Evolutionary conservation across 1,140 invertebrate genomes (phyloP), one percentile per base, ranked within the genome.

Genomic region (Caerostris darwini): DNA sequence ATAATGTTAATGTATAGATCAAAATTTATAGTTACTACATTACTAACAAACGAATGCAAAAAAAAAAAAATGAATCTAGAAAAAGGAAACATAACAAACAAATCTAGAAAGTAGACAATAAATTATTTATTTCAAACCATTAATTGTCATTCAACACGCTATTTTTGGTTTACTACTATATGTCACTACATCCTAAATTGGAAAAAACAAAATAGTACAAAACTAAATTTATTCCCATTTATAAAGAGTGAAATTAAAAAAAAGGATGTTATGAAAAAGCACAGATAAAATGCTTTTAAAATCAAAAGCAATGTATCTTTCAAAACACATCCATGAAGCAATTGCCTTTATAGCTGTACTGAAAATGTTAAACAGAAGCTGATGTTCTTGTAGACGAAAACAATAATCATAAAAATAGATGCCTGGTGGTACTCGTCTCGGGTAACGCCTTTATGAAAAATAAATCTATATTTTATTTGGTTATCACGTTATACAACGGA

Each of bases 401-500:
- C 0, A 34, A 34, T 34, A 77, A 77, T 50, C 71, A 5, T 50
- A 77, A 77, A 77, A 77, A 77, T 53, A 77, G 71, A 12, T 77
- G 50, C 71, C 71, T 61, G 57, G 34, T 12, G 12, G 59, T 50
- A 5, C 7, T 5, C 59, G 12, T 59, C 57, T 59, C 34, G 10
- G 7, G n/a, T 87, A 87, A 64, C n/a, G 56, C 34, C 7, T 87
- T 53, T 61, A 64, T 53, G 85, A 64, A 87, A 87, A 87, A 87
- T n/a, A 87, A 61, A 87, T 61, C 34, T 19, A 64, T 57, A 87
- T 87, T 61, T 81, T 90, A 64, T 81, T 90, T 81, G 57, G 56
- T 81, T 81, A 77, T 89, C 64, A 17, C 53, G 50, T 89, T 89
- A 69, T 81, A 69, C 56, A 17, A 54, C 89, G 8, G 56, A 14